Evolutionary conservation across 2,113 vertebrate genomes (phyloP).

Genomic region (Rhynchopsitta pachyrhyncha): DNA sequence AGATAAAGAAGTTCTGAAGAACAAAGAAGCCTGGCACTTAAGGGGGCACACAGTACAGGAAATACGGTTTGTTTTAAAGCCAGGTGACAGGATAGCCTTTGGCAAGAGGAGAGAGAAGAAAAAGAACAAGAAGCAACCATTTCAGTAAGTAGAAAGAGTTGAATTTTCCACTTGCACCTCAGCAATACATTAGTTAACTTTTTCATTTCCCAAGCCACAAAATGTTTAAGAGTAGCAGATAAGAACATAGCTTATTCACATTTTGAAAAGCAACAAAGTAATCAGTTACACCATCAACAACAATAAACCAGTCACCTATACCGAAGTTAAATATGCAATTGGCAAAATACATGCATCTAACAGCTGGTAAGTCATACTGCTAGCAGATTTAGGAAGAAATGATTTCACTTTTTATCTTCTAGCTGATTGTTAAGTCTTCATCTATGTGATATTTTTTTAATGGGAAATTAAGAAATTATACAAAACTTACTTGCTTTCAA

Average conservation of each 20-base stretch:
- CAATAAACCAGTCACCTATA: conserved; percentile 15
- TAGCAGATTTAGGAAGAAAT: background rate
- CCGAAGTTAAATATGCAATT: background rate
- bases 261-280: background rate
- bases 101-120: background rate
- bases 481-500: background rate
- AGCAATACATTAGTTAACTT: background rate
- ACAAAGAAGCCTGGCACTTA: background rate
- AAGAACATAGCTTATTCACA: background rate
- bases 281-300: background rate
- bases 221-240: background rate
- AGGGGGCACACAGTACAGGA: background rate
- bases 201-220: background rate
- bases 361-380: conserved; percentile 10
- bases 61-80: background rate
- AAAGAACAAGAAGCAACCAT: background rate
- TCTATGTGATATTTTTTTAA: background rate
- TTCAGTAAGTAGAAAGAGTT: background rate
- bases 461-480: background rate
- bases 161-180: background rate
- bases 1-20: background rate
- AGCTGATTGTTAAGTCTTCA: background rate
- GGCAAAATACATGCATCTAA: background rate
- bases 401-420: background rate
- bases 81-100: background rate